Evolutionary conservation across 2,797 vertebrate genomes (phyloP).

Genomic region (Etheostoma perlongum): DNA sequence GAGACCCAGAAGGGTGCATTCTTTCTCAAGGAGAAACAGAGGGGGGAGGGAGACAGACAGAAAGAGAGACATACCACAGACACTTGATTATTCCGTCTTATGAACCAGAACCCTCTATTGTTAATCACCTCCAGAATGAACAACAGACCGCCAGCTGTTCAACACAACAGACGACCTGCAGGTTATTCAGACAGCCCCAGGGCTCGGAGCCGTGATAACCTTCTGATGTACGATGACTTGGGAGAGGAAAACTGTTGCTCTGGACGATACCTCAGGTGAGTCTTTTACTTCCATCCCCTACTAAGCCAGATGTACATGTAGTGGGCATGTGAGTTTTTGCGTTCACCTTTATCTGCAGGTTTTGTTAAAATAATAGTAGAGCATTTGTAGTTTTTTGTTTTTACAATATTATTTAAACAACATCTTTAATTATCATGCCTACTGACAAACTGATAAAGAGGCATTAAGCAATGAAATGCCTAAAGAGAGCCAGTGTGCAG

Average conservation of each 20-base stretch:
- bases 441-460: neutral
- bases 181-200: slow-evolving; percentile 62
- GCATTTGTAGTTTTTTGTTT: neutral
- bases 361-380: neutral
- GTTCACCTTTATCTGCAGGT: neutral
- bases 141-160: slow-evolving; percentile 65
- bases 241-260: slow-evolving; percentile 78
- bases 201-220: slow-evolving; percentile 80
- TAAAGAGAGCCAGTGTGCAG: neutral
- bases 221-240: slow-evolving; percentile 78
- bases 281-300: slow-evolving; percentile 9
- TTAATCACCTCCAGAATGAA: slow-evolving; percentile 74
- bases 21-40: slow-evolving; percentile 74
- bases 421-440: neutral
- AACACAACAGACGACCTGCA: slow-evolving; percentile 57
- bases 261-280: slow-evolving; percentile 80
- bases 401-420: neutral
- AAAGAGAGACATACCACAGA: slow-evolving; percentile 41
- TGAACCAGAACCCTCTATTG: slow-evolving; percentile 37
- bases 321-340: slow-evolving; percentile 8
- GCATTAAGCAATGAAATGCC: neutral
- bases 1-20: slow-evolving; percentile 75
- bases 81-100: slow-evolving; percentile 47
- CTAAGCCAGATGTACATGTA: slow-evolving; percentile 10
- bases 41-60: slow-evolving; percentile 42